A percentile compares a stretch with the other conserved stretches of the same genome.
These are phyloP conservation scores for Lumbricus terrestris DNA, from an alignment of 2,888 invertebrate species.

Conservation along the genomic window DNA sequence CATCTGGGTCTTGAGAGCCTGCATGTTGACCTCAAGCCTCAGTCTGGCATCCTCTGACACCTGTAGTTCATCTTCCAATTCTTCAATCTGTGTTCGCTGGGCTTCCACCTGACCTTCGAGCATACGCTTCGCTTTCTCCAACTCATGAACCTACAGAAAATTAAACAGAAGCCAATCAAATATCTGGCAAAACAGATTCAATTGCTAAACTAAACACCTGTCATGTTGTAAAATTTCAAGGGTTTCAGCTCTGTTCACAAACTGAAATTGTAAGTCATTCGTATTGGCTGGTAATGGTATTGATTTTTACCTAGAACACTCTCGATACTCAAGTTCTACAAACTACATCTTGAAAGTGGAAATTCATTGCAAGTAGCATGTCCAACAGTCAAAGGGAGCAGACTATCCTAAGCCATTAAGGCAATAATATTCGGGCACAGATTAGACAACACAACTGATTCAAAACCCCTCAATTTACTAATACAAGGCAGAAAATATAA, in stretches of 20 bases:
- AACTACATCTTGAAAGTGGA: neutral
- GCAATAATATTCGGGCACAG: neutral
- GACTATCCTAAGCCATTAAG: neutral
- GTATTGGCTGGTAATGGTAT: neutral
- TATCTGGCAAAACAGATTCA: neutral
- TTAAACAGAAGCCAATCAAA: neutral
- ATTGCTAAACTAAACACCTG: neutral
- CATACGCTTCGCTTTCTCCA: constrained; percentile 94
- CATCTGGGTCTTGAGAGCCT: constrained; percentile 89
- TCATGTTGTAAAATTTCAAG: neutral
- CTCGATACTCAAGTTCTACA: neutral
- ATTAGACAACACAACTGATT: neutral
- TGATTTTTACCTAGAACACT: neutral
- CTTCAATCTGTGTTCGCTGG: constrained; percentile 80
- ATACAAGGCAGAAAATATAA: neutral
- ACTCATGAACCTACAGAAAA: constrained; percentile 75
- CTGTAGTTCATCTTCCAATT: constrained; percentile 68
- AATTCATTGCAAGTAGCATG: no score
- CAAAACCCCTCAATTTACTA: neutral
- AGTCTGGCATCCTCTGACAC: constrained; percentile 95
- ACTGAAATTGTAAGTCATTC: neutral
- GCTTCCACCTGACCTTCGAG: constrained; percentile 80
- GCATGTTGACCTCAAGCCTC: constrained; percentile 95
- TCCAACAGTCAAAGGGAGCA: no score
- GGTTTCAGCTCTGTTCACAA: neutral